Percentiles rank a stretch among this genome's conserved stretches.
Evolutionary conservation across 2,797 vertebrate species (phyloP).

Genomic region (Botia almorhae): DNA sequence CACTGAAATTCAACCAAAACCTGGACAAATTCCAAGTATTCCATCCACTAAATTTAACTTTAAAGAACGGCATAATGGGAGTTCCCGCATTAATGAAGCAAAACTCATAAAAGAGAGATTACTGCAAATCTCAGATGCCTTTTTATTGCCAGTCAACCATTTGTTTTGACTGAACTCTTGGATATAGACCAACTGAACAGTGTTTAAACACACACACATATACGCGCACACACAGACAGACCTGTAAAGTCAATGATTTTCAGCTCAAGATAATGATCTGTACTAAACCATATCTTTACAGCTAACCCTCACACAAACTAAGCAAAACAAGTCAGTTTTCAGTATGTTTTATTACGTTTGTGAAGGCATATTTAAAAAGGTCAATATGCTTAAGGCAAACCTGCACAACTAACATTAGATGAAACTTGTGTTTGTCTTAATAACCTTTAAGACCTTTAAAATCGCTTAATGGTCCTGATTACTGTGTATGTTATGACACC

Average conservation of each 20-base stretch:
- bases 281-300: no score
- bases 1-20: constrained; percentile 10
- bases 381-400: constrained; percentile 18
- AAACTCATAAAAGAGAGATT: constrained; percentile 15
- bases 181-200: background rate
- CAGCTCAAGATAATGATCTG: no score
- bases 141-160: constrained; percentile 23
- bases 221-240: background rate
- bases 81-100: constrained; percentile 10
- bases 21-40: background rate
- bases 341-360: no score
- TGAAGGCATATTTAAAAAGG: constrained; percentile 3
- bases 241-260: no score
- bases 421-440: constrained; percentile 20
- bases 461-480: background rate
- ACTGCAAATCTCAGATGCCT: constrained; percentile 26
- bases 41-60: constrained; percentile 16
- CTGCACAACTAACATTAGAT: background rate
- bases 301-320: no score
- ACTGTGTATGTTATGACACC: background rate
- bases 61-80: background rate
- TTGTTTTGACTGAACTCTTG: constrained; percentile 15
- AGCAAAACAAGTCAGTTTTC: no score
- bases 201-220: constrained; percentile 14
- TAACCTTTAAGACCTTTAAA: constrained; percentile 42